phyloP scores from a whole-genome alignment of 1,140 invertebrate genomes.

The Eueides isabella region DNA sequence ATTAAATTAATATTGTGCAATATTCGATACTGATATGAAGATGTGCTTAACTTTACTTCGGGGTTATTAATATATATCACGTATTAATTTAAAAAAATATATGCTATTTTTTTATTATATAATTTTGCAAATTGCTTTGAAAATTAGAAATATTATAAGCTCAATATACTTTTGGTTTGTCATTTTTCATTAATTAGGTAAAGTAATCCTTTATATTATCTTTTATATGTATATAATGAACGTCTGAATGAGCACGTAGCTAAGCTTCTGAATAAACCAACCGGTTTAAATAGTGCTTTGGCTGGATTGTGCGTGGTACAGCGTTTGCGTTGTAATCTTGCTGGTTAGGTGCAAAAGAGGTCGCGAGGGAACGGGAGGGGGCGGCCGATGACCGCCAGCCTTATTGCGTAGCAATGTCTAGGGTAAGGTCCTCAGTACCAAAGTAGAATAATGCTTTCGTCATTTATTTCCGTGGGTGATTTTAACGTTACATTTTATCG shows the following conservation, averaged over 20 bases:
- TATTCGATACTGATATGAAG: slow-evolving; percentile 59
- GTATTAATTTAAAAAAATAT: too few species aligned
- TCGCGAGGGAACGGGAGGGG: slow-evolving; percentile 53
- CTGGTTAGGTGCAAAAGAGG: slow-evolving; percentile 68
- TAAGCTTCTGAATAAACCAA: slow-evolving; percentile 19
- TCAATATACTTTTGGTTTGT: too few species aligned
- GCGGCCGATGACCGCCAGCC: slow-evolving; percentile 74
- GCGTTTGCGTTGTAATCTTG: slow-evolving; percentile 49
- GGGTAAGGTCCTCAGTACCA: slow-evolving; percentile 67
- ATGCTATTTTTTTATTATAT: too few species aligned
- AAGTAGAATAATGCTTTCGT: slow-evolving; percentile 59
- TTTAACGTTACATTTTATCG: slow-evolving; percentile 35
- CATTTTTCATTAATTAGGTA: too few species aligned
- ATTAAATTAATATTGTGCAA: slow-evolving; percentile 78
- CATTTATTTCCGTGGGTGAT: slow-evolving; percentile 51
- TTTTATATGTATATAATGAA: neutral
- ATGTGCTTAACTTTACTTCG: slow-evolving; percentile 21
- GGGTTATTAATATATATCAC: neutral
- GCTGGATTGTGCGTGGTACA: neutral
- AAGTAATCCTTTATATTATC: neutral
- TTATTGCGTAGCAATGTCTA: slow-evolving; percentile 74
- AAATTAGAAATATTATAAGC: too few species aligned
- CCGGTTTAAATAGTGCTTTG: slow-evolving; percentile 13
- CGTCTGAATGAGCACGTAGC: slow-evolving; percentile 22
- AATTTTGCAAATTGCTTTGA: too few species aligned